These are phyloP conservation scores for Tachuris rubrigastra DNA, from an alignment of 2,113 vertebrate genomes.

Conservation along the genomic window DNA sequence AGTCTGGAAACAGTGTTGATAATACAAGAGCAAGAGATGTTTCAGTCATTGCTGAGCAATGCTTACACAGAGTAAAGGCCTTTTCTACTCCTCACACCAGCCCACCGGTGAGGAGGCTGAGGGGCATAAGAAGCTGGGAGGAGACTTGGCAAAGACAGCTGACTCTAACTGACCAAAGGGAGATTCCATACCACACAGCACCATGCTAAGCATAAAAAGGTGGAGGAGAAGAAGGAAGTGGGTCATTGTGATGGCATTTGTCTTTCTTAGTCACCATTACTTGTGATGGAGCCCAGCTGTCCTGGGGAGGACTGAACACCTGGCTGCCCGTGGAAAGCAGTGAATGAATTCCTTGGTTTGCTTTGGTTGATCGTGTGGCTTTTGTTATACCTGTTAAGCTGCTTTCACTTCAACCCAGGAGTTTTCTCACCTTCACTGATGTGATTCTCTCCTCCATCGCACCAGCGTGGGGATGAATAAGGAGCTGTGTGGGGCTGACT, in stretches of 20 bases:
- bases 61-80: neutral
- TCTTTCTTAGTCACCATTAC: neutral
- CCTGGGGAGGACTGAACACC: neutral
- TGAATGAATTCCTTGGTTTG: neutral
- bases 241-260: neutral
- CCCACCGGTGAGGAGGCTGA: neutral
- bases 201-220: neutral
- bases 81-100: neutral
- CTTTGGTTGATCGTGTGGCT: neutral
- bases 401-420: neutral
- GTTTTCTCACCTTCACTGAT: neutral
- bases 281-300: fast-evolving
- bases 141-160: neutral
- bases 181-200: neutral
- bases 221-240: neutral
- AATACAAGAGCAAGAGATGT: neutral
- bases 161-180: neutral
- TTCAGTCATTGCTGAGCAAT: neutral
- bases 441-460: neutral
- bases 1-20: neutral
- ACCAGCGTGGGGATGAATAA: neutral
- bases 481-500: neutral
- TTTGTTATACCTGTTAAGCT: neutral
- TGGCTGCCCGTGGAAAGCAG: neutral
- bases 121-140: neutral